These are phyloP conservation scores for Oreochromis tanganicae DNA, from an alignment of 2,113 vertebrate species.

Conservation along the genomic window DNA sequence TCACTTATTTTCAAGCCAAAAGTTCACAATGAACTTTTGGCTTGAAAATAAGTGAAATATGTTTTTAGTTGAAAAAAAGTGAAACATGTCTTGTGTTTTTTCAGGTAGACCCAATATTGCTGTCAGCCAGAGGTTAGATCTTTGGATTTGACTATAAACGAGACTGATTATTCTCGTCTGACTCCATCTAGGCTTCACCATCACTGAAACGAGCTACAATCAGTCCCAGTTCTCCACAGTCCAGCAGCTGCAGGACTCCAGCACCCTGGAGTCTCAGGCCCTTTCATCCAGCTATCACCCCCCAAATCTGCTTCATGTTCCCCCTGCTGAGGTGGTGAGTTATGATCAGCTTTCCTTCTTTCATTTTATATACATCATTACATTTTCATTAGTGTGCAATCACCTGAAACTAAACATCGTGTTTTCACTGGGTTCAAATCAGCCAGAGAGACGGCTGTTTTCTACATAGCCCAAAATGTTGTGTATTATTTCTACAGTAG, in stretches of 20 bases:
- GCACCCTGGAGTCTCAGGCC: constrained; percentile 94
- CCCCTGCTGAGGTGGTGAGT: constrained; percentile 76
- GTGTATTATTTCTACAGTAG: neutral
- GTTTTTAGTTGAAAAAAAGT: neutral
- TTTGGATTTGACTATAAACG: neutral
- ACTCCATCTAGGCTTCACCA: constrained; percentile 78
- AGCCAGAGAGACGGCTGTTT: neutral
- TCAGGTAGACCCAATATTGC: neutral
- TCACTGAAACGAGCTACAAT: constrained; percentile 81
- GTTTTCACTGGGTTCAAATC: neutral
- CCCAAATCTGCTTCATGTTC: constrained; percentile 82
- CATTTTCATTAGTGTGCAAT: neutral
- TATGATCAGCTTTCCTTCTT: neutral
- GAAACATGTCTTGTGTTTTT: neutral
- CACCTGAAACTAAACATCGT: neutral
- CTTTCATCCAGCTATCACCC: constrained; percentile 88
- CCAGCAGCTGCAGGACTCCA: constrained; percentile 96
- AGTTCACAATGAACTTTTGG: neutral
- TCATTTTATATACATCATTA: neutral
- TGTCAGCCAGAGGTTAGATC: neutral
- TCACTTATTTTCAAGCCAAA: neutral
- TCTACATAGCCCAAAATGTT: neutral
- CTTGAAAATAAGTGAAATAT: neutral
- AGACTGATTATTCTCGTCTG: neutral
- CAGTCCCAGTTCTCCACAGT: constrained; percentile 85